phyloP scores from a whole-genome alignment of 2,113 vertebrate species.

The Pyrgilauda ruficollis region DNA sequence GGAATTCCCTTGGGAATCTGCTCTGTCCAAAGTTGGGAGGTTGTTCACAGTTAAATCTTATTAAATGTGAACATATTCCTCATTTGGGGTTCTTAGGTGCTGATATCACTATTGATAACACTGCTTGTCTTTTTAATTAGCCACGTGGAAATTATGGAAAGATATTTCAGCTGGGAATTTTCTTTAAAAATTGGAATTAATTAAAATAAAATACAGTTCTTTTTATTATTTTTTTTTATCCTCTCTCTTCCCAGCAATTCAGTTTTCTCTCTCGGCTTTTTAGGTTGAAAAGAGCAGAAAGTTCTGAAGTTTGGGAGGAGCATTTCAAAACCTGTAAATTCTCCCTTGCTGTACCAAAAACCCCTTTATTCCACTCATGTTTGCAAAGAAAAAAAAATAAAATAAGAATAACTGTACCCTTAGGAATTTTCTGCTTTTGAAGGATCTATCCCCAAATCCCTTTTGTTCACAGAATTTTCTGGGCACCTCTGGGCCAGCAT shows the following conservation, averaged over 20 bases:
- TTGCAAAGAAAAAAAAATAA: not conserved
- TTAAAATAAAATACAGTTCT: not conserved
- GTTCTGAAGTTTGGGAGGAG: slow-evolving; percentile 9
- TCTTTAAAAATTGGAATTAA: not conserved
- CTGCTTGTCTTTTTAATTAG: not conserved
- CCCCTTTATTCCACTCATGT: not conserved
- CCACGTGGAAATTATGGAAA: not conserved
- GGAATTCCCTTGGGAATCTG: not conserved
- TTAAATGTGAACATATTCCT: not conserved
- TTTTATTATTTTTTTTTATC: not conserved
- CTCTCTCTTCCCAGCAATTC: too few relatives aligned
- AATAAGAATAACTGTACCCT: not conserved
- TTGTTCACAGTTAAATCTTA: not conserved
- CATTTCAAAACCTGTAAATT: not conserved
- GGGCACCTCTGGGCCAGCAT: not conserved
- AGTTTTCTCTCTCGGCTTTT: not conserved
- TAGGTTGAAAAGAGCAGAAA: too few relatives aligned
- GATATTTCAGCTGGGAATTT: not conserved
- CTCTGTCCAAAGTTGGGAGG: not conserved
- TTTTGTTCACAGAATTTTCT: not conserved
- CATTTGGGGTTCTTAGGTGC: not conserved
- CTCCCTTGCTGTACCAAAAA: not conserved
- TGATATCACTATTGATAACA: not conserved
- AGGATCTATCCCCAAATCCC: not conserved
- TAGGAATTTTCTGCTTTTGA: not conserved